Base-by-base conservation (phyloP, 2,888 invertebrate genomes). In the Peribatodes rhomboidaria region DNA sequence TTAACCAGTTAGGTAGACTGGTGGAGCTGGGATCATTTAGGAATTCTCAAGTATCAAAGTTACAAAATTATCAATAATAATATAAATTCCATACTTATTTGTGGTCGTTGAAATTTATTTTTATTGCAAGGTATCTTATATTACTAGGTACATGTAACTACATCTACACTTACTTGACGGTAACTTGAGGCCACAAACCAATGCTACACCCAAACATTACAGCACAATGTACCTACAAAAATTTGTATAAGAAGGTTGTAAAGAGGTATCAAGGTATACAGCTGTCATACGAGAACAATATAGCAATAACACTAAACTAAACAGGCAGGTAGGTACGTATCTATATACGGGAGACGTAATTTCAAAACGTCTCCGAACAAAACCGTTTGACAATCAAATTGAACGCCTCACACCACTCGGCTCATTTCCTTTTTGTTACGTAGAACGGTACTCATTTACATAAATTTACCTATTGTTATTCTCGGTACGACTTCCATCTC, bases 391-490 rank as follows among this genome's bases (percentile, higher is more conserved):
- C 87, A 82, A 88, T 87, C 84, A 85, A 89, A 87, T 82, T 82
- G 83, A 87, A 86, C 82, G 82, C 79, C 65, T 82, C 79, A 76
- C 78, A 77, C 78, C 81, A 78, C 80, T 75, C 78, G 80, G 79
- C 83, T 88, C 89, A 86, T 91, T 92, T 91, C 89, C 89, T 89
- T 89, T 90, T 90, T 89, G 90, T 90, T 89, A 84, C 90, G 85
- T 82, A 86, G 82, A 80, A 84, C 81, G 81, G 80, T 76, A 80
- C 83, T 90, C 89, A 91, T 92, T 92, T 90, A 91, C 90, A 92
- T 92, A 92, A 90, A 92, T 91, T 91, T 90, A 90, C 87, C 88
- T 90, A 90, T 92, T 92, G 91, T 92, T 89, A 89, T 89, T 88
- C 87, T 72, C 76, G 73, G 78, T 80, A 82, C 80, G 84, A 75